Evolutionary conservation across 2,113 vertebrate genomes (phyloP).

Genomic region (Dasyprocta punctata): DNA sequence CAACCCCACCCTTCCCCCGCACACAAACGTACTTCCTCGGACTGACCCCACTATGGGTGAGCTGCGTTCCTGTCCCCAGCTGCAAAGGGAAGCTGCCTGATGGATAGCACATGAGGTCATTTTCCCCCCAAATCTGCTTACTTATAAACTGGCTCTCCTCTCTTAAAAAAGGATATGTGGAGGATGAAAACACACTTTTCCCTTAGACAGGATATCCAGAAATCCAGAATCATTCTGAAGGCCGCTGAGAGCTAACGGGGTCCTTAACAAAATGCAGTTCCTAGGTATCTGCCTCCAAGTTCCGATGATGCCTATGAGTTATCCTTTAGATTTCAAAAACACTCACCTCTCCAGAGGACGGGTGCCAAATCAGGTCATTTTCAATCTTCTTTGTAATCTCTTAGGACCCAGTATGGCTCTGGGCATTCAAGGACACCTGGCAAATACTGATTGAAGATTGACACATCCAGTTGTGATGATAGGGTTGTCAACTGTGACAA

Average conservation of each 20-base stretch:
- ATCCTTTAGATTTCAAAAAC: neutral
- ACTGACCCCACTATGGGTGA: neutral
- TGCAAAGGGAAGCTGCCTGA: neutral
- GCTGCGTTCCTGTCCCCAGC: neutral
- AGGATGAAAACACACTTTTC: neutral
- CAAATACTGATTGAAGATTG: neutral
- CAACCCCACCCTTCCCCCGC: conserved; percentile 63
- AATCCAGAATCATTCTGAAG: neutral
- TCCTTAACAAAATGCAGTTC: neutral
- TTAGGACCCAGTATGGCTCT: neutral
- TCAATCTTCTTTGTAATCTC: neutral
- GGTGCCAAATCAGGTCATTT: neutral
- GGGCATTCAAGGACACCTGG: neutral
- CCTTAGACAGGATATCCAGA: neutral
- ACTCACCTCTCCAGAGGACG: neutral
- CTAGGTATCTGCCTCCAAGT: accelerated
- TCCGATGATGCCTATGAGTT: neutral
- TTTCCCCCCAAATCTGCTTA: neutral
- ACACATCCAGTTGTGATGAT: neutral
- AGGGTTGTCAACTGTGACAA: neutral
- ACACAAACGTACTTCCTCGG: neutral
- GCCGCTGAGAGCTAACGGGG: accelerated
- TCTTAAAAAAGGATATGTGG: accelerated
- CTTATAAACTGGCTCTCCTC: neutral
- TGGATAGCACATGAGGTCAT: neutral